Conservation (phyloP, 2,888 invertebrate genomes). For the Lordiphosa andalusiaca region DNA sequence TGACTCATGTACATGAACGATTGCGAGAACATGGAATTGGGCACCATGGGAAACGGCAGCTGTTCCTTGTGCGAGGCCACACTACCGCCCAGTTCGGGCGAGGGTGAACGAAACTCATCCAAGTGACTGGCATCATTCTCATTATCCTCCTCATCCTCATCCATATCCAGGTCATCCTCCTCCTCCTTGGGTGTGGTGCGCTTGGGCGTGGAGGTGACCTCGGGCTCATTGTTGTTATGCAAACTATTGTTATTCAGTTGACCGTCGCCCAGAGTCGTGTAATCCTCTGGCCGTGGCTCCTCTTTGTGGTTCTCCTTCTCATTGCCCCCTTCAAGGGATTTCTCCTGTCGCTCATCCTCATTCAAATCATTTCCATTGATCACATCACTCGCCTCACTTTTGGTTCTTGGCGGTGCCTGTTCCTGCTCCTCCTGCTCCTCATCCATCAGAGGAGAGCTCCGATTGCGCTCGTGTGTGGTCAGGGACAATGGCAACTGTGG, state of each 20-base stretch:
- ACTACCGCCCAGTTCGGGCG: slow-evolving; percentile 72
- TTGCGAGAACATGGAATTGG: slow-evolving; percentile 93
- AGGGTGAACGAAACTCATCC: slow-evolving; percentile 80
- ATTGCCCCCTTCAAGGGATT: slow-evolving; percentile 27
- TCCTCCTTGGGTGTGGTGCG: slow-evolving; percentile 74
- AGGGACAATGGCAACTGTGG: slow-evolving; percentile 87
- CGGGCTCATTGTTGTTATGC: slow-evolving; percentile 29
- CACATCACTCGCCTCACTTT: slow-evolving; percentile 53
- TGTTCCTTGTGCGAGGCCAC: slow-evolving; percentile 79
- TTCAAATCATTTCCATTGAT: slow-evolving; percentile 44
- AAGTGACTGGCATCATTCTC: slow-evolving; percentile 79
- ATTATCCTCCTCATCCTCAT: slow-evolving; percentile 79
- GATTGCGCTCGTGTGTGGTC: slow-evolving; percentile 82
- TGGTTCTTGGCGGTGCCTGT: slow-evolving; percentile 23
- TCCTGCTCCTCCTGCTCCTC: slow-evolving; percentile 49
- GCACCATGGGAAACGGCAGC: slow-evolving; percentile 91
- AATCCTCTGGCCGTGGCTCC: slow-evolving; percentile 14
- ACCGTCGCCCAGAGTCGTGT: neutral
- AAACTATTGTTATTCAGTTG: slow-evolving; percentile 23
- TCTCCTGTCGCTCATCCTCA: slow-evolving; percentile 54
- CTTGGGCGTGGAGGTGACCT: slow-evolving; percentile 58
- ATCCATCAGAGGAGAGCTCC: slow-evolving; percentile 63
- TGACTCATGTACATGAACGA: slow-evolving; percentile 96
- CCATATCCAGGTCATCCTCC: slow-evolving; percentile 79
- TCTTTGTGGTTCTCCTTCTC: slow-evolving; percentile 47